These are phyloP conservation scores for Pasiphila rectangulata DNA, from an alignment of 2,888 invertebrate species.

Conservation along the genomic window DNA sequence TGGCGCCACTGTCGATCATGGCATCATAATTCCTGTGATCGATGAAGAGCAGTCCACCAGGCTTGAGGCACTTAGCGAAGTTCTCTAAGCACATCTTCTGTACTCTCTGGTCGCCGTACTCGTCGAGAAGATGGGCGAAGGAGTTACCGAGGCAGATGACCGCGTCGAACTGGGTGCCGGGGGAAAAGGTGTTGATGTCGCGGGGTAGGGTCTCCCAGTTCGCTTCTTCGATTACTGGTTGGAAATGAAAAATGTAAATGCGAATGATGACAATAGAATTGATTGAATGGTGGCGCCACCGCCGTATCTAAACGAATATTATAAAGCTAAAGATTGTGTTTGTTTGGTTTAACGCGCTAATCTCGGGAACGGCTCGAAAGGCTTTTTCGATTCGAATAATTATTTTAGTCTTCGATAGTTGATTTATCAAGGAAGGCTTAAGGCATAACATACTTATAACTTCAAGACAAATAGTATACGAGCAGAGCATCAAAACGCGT, in stretches of 20 bases:
- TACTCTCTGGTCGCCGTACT: conserved; percentile 87
- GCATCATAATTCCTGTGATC: conserved; percentile 95
- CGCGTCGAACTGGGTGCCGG: conserved; percentile 88
- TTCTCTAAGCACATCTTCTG: conserved; percentile 89
- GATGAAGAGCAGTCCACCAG: conserved; percentile 91
- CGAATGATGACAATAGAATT: too few relatives aligned
- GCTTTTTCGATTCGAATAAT: too few relatives aligned
- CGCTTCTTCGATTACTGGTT: conserved; percentile 95
- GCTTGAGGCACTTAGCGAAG: conserved; percentile 90
- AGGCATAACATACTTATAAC: too few relatives aligned
- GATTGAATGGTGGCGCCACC: not conserved
- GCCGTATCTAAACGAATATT: too few relatives aligned
- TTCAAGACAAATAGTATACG: too few relatives aligned
- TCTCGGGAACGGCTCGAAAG: too few relatives aligned
- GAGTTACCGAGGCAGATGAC: conserved; percentile 95
- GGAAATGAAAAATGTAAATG: too few relatives aligned
- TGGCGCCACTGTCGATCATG: conserved; percentile 87
- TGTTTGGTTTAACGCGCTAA: too few relatives aligned
- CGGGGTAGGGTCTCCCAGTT: conserved; percentile 92
- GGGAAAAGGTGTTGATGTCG: conserved; percentile 83
- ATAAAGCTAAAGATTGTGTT: too few relatives aligned
- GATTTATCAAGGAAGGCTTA: too few relatives aligned
- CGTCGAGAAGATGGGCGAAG: conserved; percentile 93
- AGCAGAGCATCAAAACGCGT: too few relatives aligned
- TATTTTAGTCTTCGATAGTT: too few relatives aligned